Percentiles rank a stretch among this genome's conserved stretches.
Evolutionary conservation across 2,113 vertebrate species (phyloP).

Genomic region (Paradoxurus hermaphroditus): DNA sequence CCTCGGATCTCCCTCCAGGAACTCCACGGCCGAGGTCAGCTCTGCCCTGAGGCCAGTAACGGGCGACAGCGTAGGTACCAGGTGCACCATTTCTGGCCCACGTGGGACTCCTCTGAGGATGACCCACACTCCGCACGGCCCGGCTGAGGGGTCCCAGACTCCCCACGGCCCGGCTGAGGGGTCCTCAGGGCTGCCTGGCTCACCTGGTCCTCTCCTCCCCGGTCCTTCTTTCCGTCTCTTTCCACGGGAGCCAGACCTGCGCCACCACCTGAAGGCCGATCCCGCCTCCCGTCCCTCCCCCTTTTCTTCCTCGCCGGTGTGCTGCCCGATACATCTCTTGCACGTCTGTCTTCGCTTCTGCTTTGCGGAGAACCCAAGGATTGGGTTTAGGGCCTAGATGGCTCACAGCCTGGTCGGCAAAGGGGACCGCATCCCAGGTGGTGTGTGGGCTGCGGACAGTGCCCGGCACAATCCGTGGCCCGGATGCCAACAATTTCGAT

Average conservation of each 20-base stretch:
- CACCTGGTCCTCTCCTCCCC: neutral
- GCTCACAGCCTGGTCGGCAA: too few relatives aligned
- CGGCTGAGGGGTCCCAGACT: fast-evolving
- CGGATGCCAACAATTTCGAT: neutral
- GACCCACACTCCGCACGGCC: fast-evolving
- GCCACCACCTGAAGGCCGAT: fast-evolving
- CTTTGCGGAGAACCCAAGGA: neutral
- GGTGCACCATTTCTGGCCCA: fast-evolving
- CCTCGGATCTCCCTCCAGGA: neutral
- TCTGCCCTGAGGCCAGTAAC: neutral
- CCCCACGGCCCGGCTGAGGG: fast-evolving
- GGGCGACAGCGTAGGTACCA: fast-evolving
- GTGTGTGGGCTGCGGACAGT: neutral
- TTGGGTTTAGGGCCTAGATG: neutral
- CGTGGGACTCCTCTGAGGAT: fast-evolving
- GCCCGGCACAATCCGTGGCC: neutral
- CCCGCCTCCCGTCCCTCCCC: neutral
- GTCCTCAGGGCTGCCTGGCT: neutral
- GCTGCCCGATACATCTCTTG: neutral
- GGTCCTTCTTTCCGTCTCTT: neutral
- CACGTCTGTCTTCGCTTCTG: neutral
- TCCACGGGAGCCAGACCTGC: fast-evolving
- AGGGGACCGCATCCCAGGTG: neutral
- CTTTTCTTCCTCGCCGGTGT: neutral
- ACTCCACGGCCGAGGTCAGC: fast-evolving